Conservation (phyloP, 2,113 vertebrate genomes). For the Etheostoma spectabile region DNA sequence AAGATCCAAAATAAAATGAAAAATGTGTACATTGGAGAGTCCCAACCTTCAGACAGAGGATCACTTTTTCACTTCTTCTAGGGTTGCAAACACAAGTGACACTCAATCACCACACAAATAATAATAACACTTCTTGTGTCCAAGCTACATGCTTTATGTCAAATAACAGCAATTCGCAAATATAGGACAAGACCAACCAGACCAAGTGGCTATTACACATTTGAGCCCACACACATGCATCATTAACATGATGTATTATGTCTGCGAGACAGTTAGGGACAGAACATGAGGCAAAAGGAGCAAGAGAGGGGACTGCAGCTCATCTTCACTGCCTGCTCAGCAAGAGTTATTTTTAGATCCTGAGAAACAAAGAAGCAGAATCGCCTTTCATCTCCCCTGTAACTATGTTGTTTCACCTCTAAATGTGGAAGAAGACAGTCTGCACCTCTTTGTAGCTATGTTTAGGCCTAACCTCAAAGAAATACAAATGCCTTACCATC, state of each 20-base stretch:
- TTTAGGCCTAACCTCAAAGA: constrained; percentile 59
- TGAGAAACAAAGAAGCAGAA: constrained; percentile 69
- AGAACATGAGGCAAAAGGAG: constrained; percentile 33
- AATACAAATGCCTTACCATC: constrained; percentile 24
- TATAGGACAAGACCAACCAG: not conserved
- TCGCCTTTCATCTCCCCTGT: constrained; percentile 62
- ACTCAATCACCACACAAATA: constrained; percentile 13
- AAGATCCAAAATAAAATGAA: not conserved
- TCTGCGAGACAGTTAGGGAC: not conserved
- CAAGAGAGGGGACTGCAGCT: constrained; percentile 52
- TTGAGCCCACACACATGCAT: not conserved
- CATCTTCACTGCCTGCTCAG: constrained; percentile 69
- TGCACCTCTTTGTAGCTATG: constrained; percentile 48
- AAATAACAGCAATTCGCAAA: constrained; percentile 6
- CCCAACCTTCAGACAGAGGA: not conserved
- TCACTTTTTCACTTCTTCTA: not conserved
- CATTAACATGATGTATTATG: constrained; percentile 17
- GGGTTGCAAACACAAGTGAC: constrained; percentile 1
- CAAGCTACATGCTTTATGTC: not conserved
- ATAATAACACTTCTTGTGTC: too few species aligned
- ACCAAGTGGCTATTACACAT: not conserved
- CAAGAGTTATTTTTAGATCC: constrained; percentile 76
- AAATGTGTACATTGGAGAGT: not conserved
- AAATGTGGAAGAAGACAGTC: constrained; percentile 55
- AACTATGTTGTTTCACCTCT: constrained; percentile 57